Conservation (phyloP, 2,113 vertebrate species). For the Hydrolagus affinis region DNA sequence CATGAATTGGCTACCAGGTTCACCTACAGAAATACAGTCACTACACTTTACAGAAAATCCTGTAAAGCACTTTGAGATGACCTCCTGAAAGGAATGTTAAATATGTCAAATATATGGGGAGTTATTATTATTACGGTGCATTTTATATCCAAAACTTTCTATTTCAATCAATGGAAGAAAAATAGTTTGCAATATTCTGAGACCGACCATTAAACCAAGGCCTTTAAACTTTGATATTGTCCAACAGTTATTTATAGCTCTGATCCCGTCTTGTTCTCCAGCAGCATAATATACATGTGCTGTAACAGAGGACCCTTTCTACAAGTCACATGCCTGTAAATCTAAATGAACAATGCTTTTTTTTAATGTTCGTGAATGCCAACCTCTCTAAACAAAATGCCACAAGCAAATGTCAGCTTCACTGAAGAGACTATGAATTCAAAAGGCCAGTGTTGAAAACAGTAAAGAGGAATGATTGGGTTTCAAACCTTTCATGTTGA, state of each 20-base stretch:
- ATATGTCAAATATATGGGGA: too few relatives aligned
- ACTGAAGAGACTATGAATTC: constrained; percentile 9
- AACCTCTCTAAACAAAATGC: constrained; percentile 37
- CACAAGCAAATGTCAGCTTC: constrained; percentile 37
- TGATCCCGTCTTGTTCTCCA: constrained; percentile 23
- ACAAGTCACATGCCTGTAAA: constrained; percentile 38
- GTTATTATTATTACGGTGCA: too few relatives aligned
- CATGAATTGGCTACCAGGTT: too few relatives aligned
- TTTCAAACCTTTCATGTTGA: constrained; percentile 14
- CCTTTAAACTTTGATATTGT: neutral
- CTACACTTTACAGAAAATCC: too few relatives aligned
- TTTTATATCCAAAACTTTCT: too few relatives aligned
- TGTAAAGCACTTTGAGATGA: too few relatives aligned
- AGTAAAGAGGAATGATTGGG: neutral
- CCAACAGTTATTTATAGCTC: constrained; percentile 41
- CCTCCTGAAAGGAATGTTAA: too few relatives aligned
- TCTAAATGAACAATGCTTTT: constrained; percentile 39
- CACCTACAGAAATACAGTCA: too few relatives aligned
- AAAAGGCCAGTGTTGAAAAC: constrained; percentile 12
- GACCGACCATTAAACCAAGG: constrained; percentile 7
- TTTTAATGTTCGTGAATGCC: constrained; percentile 40
- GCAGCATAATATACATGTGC: constrained; percentile 35
- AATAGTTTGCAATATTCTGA: constrained; percentile 14
- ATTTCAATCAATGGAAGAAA: constrained; percentile 15
- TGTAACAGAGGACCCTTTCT: constrained; percentile 33